A percentile compares a stretch with the other conserved stretches of the same genome.
phyloP scores from a whole-genome alignment of 2,113 vertebrate species.

The Acrocephalus kingi region DNA sequence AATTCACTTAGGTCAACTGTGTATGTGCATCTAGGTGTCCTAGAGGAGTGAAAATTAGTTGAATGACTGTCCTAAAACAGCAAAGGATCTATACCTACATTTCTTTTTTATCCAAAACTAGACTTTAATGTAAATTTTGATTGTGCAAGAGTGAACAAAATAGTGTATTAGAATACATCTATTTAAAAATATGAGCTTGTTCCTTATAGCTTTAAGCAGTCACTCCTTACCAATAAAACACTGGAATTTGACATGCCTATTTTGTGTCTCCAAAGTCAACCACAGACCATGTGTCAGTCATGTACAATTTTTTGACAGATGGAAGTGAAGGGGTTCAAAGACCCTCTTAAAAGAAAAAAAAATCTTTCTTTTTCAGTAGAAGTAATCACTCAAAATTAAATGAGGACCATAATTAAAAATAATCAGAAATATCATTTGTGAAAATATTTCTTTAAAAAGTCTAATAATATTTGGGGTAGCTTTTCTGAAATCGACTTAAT shows the following conservation, averaged over 20 bases:
- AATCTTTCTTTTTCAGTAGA: neutral
- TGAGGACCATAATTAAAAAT: neutral
- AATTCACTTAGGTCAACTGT: neutral
- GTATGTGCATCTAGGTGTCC: neutral
- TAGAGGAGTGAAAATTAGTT: neutral
- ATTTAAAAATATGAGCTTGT: neutral
- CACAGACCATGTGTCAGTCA: neutral
- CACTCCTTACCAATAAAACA: neutral
- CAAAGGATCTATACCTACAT: neutral
- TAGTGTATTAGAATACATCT: neutral
- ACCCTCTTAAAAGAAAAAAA: neutral
- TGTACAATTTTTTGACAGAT: neutral
- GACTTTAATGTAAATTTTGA: neutral
- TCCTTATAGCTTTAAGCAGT: neutral
- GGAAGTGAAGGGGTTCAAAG: neutral
- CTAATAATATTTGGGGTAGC: neutral
- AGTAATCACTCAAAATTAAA: neutral
- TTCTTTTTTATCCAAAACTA: neutral
- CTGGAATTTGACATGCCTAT: neutral
- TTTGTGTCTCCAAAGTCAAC: neutral
- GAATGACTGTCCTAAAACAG: neutral
- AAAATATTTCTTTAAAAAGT: neutral
- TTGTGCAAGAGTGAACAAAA: neutral
- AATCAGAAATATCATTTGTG: neutral
- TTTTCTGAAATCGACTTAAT: neutral